Evolutionary conservation across 2,797 vertebrate genomes (phyloP).

Genomic region (Salmo trutta): DNA sequence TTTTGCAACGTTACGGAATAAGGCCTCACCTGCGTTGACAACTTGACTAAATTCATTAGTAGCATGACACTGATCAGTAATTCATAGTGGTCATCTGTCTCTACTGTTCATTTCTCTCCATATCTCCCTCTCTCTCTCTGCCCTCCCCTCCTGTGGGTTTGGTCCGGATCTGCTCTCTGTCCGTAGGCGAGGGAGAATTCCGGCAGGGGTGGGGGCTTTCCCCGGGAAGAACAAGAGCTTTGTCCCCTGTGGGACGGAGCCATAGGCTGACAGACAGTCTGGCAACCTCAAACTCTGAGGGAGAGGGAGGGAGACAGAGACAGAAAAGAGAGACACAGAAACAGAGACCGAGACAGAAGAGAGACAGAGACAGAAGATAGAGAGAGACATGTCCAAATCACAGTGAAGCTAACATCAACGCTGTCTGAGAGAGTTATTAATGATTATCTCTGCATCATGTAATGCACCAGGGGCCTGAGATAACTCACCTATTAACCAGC

Average conservation of each 20-base stretch:
- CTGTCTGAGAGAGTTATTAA: no score
- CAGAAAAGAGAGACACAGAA: constrained; percentile 20
- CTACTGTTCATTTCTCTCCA: neutral
- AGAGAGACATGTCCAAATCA: neutral
- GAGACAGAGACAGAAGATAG: neutral
- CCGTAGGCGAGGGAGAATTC: constrained; percentile 78
- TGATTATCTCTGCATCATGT: no score
- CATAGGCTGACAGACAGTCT: constrained; percentile 72
- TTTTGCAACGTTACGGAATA: neutral
- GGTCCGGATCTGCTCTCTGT: constrained; percentile 10
- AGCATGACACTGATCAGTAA: neutral
- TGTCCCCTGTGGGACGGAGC: constrained; percentile 74
- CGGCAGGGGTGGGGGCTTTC: constrained; percentile 75
- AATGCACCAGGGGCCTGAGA: no score
- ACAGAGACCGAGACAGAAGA: constrained; percentile 4
- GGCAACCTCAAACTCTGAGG: constrained; percentile 61
- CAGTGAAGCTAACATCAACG: constrained; percentile 23
- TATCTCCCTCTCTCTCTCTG: constrained; percentile 18
- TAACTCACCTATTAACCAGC: no score
- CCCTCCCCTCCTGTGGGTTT: neutral
- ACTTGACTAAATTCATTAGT: neutral
- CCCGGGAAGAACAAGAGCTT: constrained; percentile 81
- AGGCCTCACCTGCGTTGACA: neutral
- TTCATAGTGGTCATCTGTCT: constrained; percentile 7
- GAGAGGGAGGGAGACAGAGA: constrained; percentile 22